Conservation (phyloP, 92 coral and sea anemone genomes). For the Scolanthus callimorphus region DNA sequence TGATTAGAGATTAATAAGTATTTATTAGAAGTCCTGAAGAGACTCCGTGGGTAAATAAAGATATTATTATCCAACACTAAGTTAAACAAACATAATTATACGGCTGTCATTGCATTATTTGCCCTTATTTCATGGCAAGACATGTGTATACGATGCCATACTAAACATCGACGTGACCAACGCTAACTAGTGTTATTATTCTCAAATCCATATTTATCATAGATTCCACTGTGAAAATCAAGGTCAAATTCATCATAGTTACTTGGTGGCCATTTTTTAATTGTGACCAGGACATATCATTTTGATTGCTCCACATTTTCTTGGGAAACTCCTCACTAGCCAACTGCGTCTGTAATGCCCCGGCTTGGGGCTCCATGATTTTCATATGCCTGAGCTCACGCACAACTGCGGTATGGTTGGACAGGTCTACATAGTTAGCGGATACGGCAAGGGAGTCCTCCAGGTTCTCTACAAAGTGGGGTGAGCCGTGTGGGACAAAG, state of each 20-base stretch:
- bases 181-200: no score
- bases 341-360: conserved; percentile 33
- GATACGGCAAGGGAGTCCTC: conserved; percentile 58
- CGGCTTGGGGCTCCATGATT: conserved; percentile 34
- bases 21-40: no score
- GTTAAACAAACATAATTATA: no score
- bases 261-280: conserved; percentile 47
- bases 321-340: conserved; percentile 28
- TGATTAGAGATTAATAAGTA: no score
- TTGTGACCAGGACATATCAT: conserved; percentile 37
- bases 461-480: conserved; percentile 63
- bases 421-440: conserved; percentile 53
- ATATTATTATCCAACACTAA: no score
- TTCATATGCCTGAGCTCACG: conserved; percentile 36
- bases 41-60: no score
- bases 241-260: conserved; percentile 33
- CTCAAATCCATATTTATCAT: background rate
- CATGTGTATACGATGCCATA: no score
- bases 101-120: no score
- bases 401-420: conserved; percentile 32
- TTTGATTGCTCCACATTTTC: conserved; percentile 52
- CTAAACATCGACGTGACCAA: no score
- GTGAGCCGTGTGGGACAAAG: conserved; percentile 60
- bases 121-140: no score
- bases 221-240: background rate